A percentile compares a stretch with the other conserved stretches of the same genome.
Evolutionary conservation across 2,797 vertebrate species (phyloP).

Genomic region (Enteromius treurensis): DNA sequence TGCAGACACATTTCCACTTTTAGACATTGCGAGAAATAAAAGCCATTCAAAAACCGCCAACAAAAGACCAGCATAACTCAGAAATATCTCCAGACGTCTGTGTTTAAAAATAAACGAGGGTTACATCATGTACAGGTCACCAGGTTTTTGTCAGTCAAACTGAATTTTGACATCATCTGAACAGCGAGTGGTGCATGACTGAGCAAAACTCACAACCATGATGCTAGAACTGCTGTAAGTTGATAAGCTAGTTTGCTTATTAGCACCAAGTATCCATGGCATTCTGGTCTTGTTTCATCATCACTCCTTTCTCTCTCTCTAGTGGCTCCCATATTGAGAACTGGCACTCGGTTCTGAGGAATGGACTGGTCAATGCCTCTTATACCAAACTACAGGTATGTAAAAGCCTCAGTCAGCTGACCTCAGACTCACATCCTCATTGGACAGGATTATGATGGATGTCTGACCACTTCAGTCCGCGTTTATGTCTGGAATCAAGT

Average conservation of each 20-base stretch:
- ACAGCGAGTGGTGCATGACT: background rate
- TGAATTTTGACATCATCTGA: background rate
- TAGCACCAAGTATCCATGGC: background rate
- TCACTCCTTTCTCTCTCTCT: slow-evolving; percentile 62
- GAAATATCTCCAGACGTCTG: slow-evolving; percentile 23
- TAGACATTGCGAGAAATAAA: slow-evolving; percentile 2
- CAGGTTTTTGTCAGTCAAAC: background rate
- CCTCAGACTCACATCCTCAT: slow-evolving; percentile 66
- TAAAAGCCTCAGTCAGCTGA: slow-evolving; percentile 66
- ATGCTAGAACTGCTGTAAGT: too few relatives aligned
- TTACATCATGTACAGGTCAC: background rate
- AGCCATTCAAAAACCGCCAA: background rate
- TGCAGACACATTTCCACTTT: background rate
- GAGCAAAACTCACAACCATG: background rate
- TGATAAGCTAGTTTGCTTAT: background rate
- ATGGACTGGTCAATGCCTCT: slow-evolving; percentile 98
- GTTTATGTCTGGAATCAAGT: background rate
- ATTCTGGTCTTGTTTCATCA: background rate
- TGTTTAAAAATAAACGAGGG: slow-evolving; percentile 5
- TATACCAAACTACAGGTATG: slow-evolving; percentile 99
- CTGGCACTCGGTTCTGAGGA: slow-evolving; percentile 99
- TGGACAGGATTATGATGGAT: slow-evolving; percentile 58
- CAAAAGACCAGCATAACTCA: background rate
- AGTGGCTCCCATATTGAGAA: slow-evolving; percentile 99
- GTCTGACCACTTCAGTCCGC: background rate